Evolutionary conservation across 2,113 vertebrate species (phyloP).

Genomic region (Oreamnos americanus): DNA sequence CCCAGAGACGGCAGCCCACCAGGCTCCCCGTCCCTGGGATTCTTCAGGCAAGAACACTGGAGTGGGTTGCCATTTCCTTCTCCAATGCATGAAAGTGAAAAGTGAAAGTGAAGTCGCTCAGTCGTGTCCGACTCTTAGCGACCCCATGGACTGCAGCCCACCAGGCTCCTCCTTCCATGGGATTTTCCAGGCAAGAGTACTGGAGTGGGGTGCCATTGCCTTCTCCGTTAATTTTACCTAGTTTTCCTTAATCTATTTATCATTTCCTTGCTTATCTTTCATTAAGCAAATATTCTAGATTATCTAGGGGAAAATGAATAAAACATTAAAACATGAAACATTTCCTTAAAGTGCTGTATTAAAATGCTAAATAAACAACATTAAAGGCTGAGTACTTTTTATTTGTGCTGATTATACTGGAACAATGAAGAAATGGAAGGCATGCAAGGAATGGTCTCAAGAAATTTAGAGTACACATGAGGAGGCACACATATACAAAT

Average conservation of each 20-base stretch:
- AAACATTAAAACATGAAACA: background rate
- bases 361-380: background rate
- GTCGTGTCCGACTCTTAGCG: too few relatives aligned
- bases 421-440: background rate
- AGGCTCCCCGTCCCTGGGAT: too few relatives aligned
- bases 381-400: background rate
- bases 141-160: fast-evolving
- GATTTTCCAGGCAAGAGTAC: too few relatives aligned
- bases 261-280: background rate
- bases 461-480: background rate
- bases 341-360: background rate
- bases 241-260: background rate
- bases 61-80: too few relatives aligned
- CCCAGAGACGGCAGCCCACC: fast-evolving
- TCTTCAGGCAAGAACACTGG: too few relatives aligned
- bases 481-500: background rate
- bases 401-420: background rate
- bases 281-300: background rate
- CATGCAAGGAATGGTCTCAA: background rate
- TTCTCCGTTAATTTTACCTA: background rate
- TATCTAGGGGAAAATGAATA: background rate
- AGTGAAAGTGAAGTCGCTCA: too few relatives aligned
- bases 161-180: too few relatives aligned
- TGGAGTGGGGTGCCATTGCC: too few relatives aligned
- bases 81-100: too few relatives aligned